phyloP scores from a whole-genome alignment of 23 tunicate genomes.

The Phallusia fumigata region DNA sequence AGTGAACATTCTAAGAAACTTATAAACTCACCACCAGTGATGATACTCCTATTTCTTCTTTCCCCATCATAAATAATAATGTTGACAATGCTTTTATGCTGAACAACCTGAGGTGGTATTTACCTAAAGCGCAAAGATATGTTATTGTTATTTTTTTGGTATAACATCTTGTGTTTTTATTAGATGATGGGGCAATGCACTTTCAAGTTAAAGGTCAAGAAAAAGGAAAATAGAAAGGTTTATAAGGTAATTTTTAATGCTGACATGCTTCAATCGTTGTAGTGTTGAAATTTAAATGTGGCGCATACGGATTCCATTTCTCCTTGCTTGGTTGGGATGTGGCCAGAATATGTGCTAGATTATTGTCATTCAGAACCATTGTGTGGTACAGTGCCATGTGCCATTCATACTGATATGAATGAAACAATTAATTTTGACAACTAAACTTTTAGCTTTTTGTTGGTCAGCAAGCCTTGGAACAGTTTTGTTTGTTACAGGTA shows the following conservation, averaged over 20 bases:
- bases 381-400: constrained; percentile 13
- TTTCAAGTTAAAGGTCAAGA: not conserved
- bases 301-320: constrained; percentile 8
- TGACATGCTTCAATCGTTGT: no score
- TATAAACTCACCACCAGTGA: not conserved
- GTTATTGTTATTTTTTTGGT: no score
- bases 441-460: not conserved
- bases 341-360: constrained; percentile 25
- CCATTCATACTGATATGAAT: constrained; percentile 25
- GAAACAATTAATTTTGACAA: not conserved
- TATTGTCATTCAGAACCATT: constrained; percentile 21
- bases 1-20: no score
- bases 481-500: no score
- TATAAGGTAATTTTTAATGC: not conserved
- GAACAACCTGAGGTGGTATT: no score
- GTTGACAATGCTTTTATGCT: not conserved
- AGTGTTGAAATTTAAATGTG: no score
- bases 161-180: no score
- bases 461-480: no score
- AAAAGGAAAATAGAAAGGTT: not conserved
- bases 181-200: no score
- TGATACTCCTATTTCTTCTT: constrained; percentile 10
- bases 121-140: no score
- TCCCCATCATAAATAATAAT: constrained; percentile 7
- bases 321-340: constrained; percentile 6